These are phyloP conservation scores for Phyllostomus discolor DNA, from an alignment of 2,113 vertebrate genomes.

Conservation along the genomic window DNA sequence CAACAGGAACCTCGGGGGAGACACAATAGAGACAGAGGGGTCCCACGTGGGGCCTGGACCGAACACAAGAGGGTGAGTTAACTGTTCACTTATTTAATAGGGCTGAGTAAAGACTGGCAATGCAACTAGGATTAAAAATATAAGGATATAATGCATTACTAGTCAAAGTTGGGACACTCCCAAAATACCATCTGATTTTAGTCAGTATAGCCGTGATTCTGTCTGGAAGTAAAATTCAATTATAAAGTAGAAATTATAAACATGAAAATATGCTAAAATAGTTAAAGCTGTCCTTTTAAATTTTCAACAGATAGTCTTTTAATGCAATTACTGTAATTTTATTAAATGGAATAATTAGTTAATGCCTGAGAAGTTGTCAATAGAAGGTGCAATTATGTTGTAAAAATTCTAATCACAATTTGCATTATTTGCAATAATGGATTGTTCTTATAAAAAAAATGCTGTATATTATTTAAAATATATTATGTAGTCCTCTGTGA, in stretches of 20 bases:
- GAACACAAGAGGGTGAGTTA: constrained; percentile 27
- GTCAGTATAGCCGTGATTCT: neutral
- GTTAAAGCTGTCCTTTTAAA: constrained; percentile 71
- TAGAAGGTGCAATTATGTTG: constrained; percentile 83
- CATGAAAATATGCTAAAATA: constrained; percentile 54
- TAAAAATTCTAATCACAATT: constrained; percentile 78
- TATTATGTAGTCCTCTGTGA: neutral
- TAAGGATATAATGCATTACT: neutral
- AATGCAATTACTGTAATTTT: constrained; percentile 85
- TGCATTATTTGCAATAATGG: constrained; percentile 76
- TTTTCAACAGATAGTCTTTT: constrained; percentile 76
- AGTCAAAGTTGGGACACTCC: neutral
- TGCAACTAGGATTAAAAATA: neutral
- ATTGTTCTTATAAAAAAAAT: constrained; percentile 75
- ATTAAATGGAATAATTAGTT: constrained; percentile 85
- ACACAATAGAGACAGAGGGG: neutral
- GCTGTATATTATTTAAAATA: neutral
- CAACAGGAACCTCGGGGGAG: neutral
- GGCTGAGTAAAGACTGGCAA: fast-evolving
- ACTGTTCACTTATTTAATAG: neutral
- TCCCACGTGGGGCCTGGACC: neutral
- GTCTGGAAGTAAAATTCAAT: constrained; percentile 28
- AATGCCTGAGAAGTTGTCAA: constrained; percentile 83
- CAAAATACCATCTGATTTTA: neutral
- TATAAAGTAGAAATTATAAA: constrained; percentile 57